Conservation (phyloP, 2,888 invertebrate species). For the Heteromyza rotundicornis region DNA sequence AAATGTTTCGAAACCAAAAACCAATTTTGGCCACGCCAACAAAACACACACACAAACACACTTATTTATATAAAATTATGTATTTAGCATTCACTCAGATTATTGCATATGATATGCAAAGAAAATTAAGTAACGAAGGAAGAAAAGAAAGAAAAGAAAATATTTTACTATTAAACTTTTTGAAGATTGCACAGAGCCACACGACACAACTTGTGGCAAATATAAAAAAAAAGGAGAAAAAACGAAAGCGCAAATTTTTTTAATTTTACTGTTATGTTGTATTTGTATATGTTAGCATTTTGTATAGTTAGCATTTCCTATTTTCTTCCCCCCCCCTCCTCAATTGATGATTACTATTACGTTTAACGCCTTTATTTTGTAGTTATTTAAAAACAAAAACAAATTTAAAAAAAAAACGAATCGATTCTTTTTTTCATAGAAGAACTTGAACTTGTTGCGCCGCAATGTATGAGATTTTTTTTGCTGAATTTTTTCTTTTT, state of each 20-base stretch:
- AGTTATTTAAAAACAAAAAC: too few species aligned
- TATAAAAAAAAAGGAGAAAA: not conserved
- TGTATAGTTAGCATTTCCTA: slow-evolving; percentile 1
- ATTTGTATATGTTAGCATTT: not conserved
- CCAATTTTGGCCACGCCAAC: slow-evolving; percentile 10
- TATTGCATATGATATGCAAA: slow-evolving; percentile 14
- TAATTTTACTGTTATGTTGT: slow-evolving; percentile 9
- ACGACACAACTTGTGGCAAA: not conserved
- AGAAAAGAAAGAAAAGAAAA: slow-evolving; percentile 17
- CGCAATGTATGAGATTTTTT: too few species aligned
- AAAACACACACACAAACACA: slow-evolving; percentile 11
- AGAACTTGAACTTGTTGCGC: too few species aligned
- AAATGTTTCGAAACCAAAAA: slow-evolving; percentile 12
- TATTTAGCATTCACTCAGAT: slow-evolving; percentile 12
- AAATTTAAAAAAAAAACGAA: too few species aligned
- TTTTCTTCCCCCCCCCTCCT: slow-evolving; percentile 21
- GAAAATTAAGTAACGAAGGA: too few species aligned
- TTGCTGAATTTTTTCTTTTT: too few species aligned
- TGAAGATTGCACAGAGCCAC: too few species aligned
- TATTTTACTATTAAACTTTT: slow-evolving; percentile 11
- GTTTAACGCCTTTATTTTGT: too few species aligned
- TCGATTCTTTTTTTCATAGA: too few species aligned
- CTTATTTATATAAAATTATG: not conserved
- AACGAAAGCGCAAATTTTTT: slow-evolving; percentile 25
- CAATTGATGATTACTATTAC: too few species aligned